Evolutionary conservation across 2,113 vertebrate species (phyloP).

Genomic region (Platycercus adscitus): DNA sequence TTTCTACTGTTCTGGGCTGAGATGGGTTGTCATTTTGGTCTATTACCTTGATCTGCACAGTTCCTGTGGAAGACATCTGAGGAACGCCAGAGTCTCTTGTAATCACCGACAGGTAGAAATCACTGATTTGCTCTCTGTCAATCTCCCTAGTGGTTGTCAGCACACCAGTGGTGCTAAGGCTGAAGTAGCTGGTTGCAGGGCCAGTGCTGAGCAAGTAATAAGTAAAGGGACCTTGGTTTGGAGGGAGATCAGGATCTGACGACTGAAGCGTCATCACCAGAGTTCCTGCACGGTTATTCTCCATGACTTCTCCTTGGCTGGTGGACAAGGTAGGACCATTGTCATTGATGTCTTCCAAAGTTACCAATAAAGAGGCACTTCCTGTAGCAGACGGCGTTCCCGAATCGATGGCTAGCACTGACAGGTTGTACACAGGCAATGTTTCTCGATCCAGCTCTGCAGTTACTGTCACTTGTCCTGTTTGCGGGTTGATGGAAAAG

Average conservation of each 20-base stretch:
- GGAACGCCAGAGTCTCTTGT: conserved; percentile 92
- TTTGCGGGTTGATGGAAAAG: conserved; percentile 93
- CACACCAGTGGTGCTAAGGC: conserved; percentile 84
- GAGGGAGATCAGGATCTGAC: conserved; percentile 89
- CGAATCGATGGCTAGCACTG: conserved; percentile 89
- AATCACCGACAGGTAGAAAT: conserved; percentile 91
- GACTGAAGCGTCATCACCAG: conserved; percentile 86
- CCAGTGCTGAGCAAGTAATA: conserved; percentile 89
- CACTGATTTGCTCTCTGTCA: conserved; percentile 91
- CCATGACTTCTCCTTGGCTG: conserved; percentile 87
- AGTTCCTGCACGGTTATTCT: conserved; percentile 89
- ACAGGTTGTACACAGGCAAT: conserved; percentile 89
- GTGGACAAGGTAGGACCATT: conserved; percentile 89
- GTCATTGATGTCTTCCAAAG: conserved; percentile 95
- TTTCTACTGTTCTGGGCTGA: conserved; percentile 88
- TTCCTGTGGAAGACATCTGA: conserved; percentile 97
- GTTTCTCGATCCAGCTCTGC: conserved; percentile 91
- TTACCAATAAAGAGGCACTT: conserved; percentile 87
- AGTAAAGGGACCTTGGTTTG: conserved; percentile 93
- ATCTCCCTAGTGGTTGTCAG: conserved; percentile 92
- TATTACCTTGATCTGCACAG: conserved; percentile 86
- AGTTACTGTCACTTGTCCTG: conserved; percentile 92
- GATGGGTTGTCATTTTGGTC: conserved; percentile 98
- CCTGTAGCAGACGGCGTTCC: conserved; percentile 90
- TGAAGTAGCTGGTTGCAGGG: conserved; percentile 90